Conservation (phyloP, 2,888 invertebrate genomes). For the Andrena haemorrhoa region DNA sequence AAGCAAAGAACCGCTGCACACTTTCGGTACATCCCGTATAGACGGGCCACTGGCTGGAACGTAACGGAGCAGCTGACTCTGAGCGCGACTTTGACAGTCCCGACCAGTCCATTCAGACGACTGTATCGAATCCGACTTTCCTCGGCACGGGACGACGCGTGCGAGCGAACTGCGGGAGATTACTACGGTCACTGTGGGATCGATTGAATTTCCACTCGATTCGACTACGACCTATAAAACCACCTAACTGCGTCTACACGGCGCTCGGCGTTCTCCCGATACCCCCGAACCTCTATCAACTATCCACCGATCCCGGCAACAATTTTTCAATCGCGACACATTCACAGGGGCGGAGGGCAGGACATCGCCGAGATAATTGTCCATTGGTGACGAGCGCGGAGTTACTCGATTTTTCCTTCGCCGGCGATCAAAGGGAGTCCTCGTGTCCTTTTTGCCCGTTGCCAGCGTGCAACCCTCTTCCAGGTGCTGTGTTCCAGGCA, state of each 20-base stretch:
- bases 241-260: not conserved
- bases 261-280: constrained; percentile 18
- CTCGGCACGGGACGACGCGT: not conserved
- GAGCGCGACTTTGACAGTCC: constrained; percentile 48
- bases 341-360: constrained; percentile 1
- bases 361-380: not conserved
- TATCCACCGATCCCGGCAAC: not conserved
- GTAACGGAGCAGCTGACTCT: constrained; percentile 55
- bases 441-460: constrained; percentile 1
- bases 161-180: constrained; percentile 6
- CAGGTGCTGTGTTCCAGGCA: not conserved
- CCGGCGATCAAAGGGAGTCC: not conserved
- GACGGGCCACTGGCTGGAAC: constrained; percentile 5
- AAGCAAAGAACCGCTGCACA: not conserved
- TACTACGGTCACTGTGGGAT: constrained; percentile 28
- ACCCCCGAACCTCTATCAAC: constrained; percentile 12
- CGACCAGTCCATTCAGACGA: constrained; percentile 30
- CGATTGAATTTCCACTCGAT: constrained; percentile 39
- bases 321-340: not conserved
- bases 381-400: not conserved
- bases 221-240: constrained; percentile 1
- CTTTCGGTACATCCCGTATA: constrained; percentile 11
- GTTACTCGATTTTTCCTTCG: not conserved
- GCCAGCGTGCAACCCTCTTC: constrained; percentile 1
- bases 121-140: constrained; percentile 12